Percentiles rank a stretch among this genome's conserved stretches.
phyloP scores from a whole-genome alignment of 23 tunicate species.

The Ciona savignyi region DNA sequence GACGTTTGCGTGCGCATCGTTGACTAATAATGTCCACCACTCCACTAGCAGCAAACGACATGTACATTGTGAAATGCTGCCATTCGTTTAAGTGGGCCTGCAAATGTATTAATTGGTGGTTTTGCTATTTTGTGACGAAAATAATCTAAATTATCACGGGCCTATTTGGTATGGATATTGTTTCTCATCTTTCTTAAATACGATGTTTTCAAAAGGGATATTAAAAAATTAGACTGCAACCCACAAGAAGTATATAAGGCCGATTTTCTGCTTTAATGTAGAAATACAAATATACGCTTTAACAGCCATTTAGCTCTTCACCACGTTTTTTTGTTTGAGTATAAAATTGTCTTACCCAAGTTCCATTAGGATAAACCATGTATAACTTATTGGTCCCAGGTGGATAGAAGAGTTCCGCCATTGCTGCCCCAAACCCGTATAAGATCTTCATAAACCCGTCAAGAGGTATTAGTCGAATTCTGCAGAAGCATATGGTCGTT shows the following conservation, averaged over 20 bases:
- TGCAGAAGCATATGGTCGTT: conserved; percentile 3
- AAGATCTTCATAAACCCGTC: conserved; percentile 76
- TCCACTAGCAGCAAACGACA: conserved; percentile 71
- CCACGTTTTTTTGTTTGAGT: neutral
- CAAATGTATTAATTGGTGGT: neutral
- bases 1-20: conserved; percentile 37
- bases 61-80: conserved; percentile 96
- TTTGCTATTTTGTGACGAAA: no score
- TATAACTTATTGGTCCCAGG: conserved; percentile 87
- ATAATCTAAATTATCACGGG: no score
- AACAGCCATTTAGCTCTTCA: neutral
- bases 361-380: conserved; percentile 31
- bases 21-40: conserved; percentile 81
- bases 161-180: no score
- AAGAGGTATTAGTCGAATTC: conserved; percentile 47
- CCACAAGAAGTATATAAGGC: no score
- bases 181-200: no score
- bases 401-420: conserved; percentile 93
- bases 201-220: no score
- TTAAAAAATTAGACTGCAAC: no score
- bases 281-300: neutral
- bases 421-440: conserved; percentile 92
- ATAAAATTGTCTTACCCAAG: conserved; percentile 48
- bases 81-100: conserved; percentile 77
- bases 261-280: no score